Evolutionary conservation across 2,888 invertebrate genomes (phyloP).

Genomic region (Catocala nupta): DNA sequence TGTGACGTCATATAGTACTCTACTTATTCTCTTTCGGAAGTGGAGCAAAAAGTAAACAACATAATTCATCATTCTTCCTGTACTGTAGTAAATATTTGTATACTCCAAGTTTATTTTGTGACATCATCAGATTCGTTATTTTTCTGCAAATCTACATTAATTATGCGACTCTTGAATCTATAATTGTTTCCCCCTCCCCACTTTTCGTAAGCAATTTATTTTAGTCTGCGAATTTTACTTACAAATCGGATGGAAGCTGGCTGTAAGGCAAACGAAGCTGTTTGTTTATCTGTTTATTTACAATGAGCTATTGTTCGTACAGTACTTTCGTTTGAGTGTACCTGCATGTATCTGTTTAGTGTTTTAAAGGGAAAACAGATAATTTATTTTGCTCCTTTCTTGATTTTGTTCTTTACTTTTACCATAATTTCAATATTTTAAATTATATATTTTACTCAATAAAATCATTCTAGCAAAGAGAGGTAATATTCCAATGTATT

Average conservation of each 20-base stretch:
- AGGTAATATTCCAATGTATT: no score
- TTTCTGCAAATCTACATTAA: conserved; percentile 67
- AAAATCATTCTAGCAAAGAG: no score
- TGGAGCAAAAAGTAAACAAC: no score
- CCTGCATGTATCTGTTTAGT: no score
- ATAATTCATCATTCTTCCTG: neutral
- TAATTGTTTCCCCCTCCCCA: conserved; percentile 60
- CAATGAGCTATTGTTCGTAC: neutral
- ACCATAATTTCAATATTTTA: no score
- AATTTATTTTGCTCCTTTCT: no score
- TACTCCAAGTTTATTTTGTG: conserved; percentile 26
- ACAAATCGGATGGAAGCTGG: conserved; percentile 61
- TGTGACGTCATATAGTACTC: no score
- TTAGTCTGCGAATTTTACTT: conserved; percentile 73
- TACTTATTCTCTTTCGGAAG: no score
- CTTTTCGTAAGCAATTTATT: conserved; percentile 76
- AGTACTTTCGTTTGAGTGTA: no score
- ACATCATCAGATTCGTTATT: conserved; percentile 56
- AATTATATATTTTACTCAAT: no score
- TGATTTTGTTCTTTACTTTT: no score
- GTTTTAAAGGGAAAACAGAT: no score
- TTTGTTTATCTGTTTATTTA: neutral
- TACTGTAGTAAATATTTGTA: neutral
- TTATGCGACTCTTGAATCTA: conserved; percentile 71
- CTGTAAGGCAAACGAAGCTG: conserved; percentile 39